Evolutionary conservation across 2,888 invertebrate species (phyloP), one percentile per base, ranked within the genome.

Genomic region (Mantis religiosa): DNA sequence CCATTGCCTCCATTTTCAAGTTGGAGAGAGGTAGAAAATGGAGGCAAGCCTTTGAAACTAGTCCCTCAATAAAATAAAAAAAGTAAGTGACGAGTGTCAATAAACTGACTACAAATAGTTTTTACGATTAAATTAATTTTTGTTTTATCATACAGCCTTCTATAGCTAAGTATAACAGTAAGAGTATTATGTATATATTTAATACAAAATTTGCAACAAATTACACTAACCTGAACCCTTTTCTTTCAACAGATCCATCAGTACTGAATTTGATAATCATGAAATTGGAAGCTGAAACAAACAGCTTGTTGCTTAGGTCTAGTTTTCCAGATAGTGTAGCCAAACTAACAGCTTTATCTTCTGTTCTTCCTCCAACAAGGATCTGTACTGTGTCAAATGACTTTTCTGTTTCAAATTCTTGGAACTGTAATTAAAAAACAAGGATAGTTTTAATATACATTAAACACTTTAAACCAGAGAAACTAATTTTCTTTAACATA

Each of bases 191-290:
- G 12, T 41, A 41, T 41, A 12, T 9, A 1, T 2, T 41, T 41
- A 41, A 41, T 83, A n/a, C 14, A n/a, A 83, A n/a, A 41, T 41
- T 9, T 91, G 91, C 92, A 7, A 28, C 7, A 41, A 47, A 47
- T 47, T 85, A 15, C 9, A 47, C 85, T 85, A 30, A 94, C 94
- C 95, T 95, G 94, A 99, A 99, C 91, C 99, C 99, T 93, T 98
- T 97, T 90, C 97, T 96, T 94, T 98, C 98, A 34, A 98, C 98
- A 20, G 98, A 97, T 83, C 97, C 97, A 92, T 99, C 99, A 2
- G 98, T 97, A 92, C 98, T 97, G 93, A 99, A 99, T 93, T 98
- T 98, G 90, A 99, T 96, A 90, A 99, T 98, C 98, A 99, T 98
- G 92, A 99, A 98, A 93, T 99, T 99, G 87, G 99, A 98, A 83